Evolutionary conservation across 2,888 invertebrate genomes (phyloP).

Genomic region (Epicampocera succincta): DNA sequence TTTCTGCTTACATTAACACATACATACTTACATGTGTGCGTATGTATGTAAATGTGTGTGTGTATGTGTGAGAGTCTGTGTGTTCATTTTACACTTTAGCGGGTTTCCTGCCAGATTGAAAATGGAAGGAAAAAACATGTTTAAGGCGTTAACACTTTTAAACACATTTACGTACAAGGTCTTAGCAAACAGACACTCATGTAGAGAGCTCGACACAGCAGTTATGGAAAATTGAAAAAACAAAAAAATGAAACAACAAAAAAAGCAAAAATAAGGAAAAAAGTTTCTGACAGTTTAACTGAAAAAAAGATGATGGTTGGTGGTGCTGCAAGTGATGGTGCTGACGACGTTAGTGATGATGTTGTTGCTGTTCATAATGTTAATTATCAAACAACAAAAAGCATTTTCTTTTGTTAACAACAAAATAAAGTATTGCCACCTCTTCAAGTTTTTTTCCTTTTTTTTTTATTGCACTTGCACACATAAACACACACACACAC

Average conservation of each 20-base stretch:
- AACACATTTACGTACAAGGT: constrained; percentile 55
- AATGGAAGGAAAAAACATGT: constrained; percentile 40
- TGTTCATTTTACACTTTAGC: constrained; percentile 10
- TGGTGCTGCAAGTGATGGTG: constrained; percentile 34
- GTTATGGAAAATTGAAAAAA: constrained; percentile 1
- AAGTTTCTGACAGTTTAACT: constrained; percentile 61
- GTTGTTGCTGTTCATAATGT: constrained; percentile 16
- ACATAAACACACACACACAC: neutral
- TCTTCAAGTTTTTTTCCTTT: constrained; percentile 2
- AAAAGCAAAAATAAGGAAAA: constrained; percentile 14
- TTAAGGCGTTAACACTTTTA: constrained; percentile 57
- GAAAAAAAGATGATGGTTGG: constrained; percentile 43
- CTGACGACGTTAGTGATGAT: constrained; percentile 25
- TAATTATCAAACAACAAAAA: constrained; percentile 47
- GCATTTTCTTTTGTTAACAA: constrained; percentile 49
- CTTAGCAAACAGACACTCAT: constrained; percentile 38
- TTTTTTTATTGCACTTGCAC: neutral
- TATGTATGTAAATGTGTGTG: no score
- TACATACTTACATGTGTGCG: no score
- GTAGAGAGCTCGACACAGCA: constrained; percentile 34
- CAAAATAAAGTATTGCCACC: constrained; percentile 45
- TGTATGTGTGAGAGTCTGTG: no score
- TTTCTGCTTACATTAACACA: no score
- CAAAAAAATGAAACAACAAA: no score
- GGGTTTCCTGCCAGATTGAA: constrained; percentile 36